These are phyloP conservation scores for Craterocephalus amniculus DNA, from an alignment of 2,797 vertebrate genomes.

Conservation along the genomic window DNA sequence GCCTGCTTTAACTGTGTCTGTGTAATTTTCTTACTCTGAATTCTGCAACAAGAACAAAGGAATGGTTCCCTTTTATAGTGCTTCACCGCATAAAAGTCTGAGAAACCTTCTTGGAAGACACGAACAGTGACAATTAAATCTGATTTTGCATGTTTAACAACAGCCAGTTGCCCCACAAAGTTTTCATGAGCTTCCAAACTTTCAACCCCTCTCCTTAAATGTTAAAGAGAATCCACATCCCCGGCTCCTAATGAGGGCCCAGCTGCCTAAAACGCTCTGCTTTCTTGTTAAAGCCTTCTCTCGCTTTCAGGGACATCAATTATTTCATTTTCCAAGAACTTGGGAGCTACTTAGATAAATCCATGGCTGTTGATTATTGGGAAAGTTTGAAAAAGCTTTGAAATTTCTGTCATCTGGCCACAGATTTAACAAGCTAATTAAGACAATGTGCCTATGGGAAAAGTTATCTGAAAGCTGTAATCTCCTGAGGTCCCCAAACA, in stretches of 20 bases:
- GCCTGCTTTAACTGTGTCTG: not conserved
- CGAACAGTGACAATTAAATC: not conserved
- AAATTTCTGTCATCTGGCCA: not conserved
- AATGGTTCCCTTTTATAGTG: too few species aligned
- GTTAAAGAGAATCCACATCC: not conserved
- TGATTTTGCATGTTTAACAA: not conserved
- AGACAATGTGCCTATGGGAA: not conserved
- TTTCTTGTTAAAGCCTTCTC: not conserved
- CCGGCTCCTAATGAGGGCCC: not conserved
- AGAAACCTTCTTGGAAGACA: not conserved
- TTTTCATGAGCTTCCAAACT: not conserved
- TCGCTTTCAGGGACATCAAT: not conserved
- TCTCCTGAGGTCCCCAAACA: not conserved
- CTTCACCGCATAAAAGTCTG: not conserved
- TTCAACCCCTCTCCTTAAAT: not conserved
- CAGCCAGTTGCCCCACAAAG: not conserved
- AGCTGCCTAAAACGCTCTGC: not conserved
- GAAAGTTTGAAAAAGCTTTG: not conserved
- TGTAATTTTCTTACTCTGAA: not conserved
- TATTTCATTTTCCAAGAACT: not conserved
- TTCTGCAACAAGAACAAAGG: too few species aligned
- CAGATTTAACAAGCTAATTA: not conserved
- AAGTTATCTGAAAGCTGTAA: not conserved
- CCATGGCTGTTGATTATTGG: not conserved
- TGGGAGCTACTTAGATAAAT: not conserved